phyloP scores from a whole-genome alignment of 2,797 vertebrate genomes.

The Myotis daubentonii region DNA sequence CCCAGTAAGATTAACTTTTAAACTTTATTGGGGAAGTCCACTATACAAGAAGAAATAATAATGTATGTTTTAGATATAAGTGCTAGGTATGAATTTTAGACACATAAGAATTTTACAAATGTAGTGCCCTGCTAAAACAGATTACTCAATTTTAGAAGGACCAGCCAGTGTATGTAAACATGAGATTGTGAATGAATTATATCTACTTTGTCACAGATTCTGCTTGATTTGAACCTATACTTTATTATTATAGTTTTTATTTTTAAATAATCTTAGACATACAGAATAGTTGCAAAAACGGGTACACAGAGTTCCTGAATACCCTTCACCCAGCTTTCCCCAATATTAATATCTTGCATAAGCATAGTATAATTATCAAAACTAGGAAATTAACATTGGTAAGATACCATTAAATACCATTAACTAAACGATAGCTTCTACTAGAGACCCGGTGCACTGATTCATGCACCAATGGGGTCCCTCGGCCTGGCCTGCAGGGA shows the following conservation, averaged over 20 bases:
- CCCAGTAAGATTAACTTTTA: constrained; percentile 11
- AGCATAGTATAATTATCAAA: constrained; percentile 14
- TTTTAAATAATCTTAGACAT: constrained; percentile 38
- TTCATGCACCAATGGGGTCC: no score
- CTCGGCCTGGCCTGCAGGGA: no score
- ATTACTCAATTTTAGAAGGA: constrained; percentile 42
- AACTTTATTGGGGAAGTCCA: not conserved
- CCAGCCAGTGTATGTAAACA: not conserved
- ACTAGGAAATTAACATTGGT: constrained; percentile 24
- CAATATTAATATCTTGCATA: not conserved
- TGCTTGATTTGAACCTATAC: constrained; percentile 39
- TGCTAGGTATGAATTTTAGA: constrained; percentile 39
- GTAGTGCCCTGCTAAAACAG: not conserved
- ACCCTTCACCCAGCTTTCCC: not conserved
- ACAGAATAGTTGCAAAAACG: constrained; percentile 44
- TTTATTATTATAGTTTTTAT: constrained; percentile 47
- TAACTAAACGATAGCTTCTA: constrained; percentile 1
- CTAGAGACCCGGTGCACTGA: no score
- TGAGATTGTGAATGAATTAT: constrained; percentile 20
- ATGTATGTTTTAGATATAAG: constrained; percentile 20
- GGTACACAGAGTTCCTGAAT: constrained; percentile 23
- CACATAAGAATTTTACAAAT: constrained; percentile 23
- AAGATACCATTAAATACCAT: not conserved
- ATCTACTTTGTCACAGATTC: constrained; percentile 35
- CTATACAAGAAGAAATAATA: constrained; percentile 32